These are phyloP conservation scores for Eupithecia inturbata DNA, from an alignment of 2,888 invertebrate genomes.

Conservation along the genomic window DNA sequence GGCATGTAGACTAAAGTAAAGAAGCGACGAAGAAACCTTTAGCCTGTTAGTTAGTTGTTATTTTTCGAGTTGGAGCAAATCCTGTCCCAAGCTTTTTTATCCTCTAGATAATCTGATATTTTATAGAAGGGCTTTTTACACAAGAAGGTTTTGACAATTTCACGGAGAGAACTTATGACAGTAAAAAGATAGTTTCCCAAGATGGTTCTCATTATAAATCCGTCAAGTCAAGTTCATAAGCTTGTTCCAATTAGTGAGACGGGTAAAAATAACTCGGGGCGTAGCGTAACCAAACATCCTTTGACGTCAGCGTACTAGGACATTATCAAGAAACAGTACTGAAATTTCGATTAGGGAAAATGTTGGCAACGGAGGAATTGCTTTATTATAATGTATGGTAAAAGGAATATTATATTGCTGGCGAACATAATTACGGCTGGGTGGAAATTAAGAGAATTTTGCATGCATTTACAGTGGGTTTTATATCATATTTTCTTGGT, in stretches of 20 bases:
- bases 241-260: slow-evolving; percentile 48
- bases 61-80: too few relatives aligned
- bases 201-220: slow-evolving; percentile 1
- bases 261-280: slow-evolving; percentile 55
- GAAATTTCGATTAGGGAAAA: slow-evolving; percentile 2
- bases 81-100: too few relatives aligned
- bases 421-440: background rate
- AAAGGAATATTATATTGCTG: slow-evolving; percentile 4
- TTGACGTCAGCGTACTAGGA: slow-evolving; percentile 57
- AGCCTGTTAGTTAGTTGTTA: too few relatives aligned
- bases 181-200: background rate
- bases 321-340: slow-evolving; percentile 10
- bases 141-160: too few relatives aligned
- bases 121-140: too few relatives aligned
- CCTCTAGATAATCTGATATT: too few relatives aligned
- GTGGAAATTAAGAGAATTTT: background rate
- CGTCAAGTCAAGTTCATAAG: slow-evolving; percentile 35
- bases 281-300: slow-evolving; percentile 56
- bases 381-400: background rate
- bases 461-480: background rate
- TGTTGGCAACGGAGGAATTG: background rate
- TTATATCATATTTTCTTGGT: background rate
- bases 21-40: too few relatives aligned
- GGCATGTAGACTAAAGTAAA: too few relatives aligned
- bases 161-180: too few relatives aligned